Base-by-base conservation (phyloP, 2,888 invertebrate genomes). In the Therioaphis trifolii region DNA sequence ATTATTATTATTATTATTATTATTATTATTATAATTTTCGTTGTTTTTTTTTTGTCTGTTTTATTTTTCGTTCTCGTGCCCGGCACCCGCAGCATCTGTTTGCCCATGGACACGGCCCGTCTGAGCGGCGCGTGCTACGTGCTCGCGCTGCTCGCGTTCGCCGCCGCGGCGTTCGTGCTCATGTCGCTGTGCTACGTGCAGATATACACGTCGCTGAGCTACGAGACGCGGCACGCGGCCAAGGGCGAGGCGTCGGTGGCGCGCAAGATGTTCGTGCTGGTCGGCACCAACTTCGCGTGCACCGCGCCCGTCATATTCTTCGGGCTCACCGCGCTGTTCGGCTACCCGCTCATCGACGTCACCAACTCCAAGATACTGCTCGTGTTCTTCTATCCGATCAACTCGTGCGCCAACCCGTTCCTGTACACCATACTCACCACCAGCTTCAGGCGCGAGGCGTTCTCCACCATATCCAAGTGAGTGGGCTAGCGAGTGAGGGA, bases 381-480 rank as follows among this genome's bases (percentile, higher is more conserved):
- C 85, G 96, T 97, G 12, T 96, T 97, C 88, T 96, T 97, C 88
- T 95, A 96, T 88, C 97, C 97, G 0, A 89, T 97, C 85, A 97
- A 97, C 89, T 94, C 96, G 0, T 96, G 96, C 88, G 95, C 96
- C 58, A 96, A 97, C 89, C 97, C 97, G 0, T 96, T 96, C 90
- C 90, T 97, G 4, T 97, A 97, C 89, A 96, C 96, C 24, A 94
- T 97, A 86, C 90, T 96, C 87, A 97, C 96, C 11, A 93, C 95
- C 85, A 96, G 96, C 89, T 96, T 95, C 88, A 91, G 95, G 63
- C 91, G 93, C 86, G 96, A 96, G 88, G 90, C 95, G 29, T 91
- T 92, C 78, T 90, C 91, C 15, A 88, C 95, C 61, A 89, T 94
- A 74, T 91, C 93, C 3, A 92, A 93, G 90, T 94, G 90, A 86